These are phyloP conservation scores for Stomatorhinus ivindoensis DNA, from an alignment of 2,113 vertebrate species.

Conservation along the genomic window DNA sequence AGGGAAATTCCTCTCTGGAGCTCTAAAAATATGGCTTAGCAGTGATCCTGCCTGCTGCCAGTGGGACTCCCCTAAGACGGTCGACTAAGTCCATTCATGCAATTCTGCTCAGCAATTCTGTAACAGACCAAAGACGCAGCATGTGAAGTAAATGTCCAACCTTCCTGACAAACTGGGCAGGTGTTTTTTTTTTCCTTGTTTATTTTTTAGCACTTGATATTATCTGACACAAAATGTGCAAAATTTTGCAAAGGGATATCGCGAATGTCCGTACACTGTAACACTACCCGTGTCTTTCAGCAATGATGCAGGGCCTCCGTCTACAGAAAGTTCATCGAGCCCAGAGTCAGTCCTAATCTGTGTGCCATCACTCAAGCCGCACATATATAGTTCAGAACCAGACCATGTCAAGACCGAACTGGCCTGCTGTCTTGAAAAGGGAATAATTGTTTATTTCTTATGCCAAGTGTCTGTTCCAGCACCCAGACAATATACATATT, in stretches of 20 bases:
- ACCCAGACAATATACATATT: background rate
- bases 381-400: background rate
- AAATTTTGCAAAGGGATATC: background rate
- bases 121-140: background rate
- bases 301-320: background rate
- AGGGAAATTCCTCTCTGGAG: background rate
- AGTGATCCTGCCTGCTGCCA: background rate
- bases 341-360: background rate
- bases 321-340: background rate
- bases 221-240: background rate
- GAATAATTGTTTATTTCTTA: background rate
- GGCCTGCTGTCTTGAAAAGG: background rate
- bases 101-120: background rate
- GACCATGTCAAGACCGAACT: background rate
- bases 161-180: background rate
- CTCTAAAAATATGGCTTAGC: background rate
- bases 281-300: background rate
- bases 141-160: background rate
- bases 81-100: background rate
- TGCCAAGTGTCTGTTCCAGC: background rate
- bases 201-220: background rate
- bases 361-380: background rate
- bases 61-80: background rate
- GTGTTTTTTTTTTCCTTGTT: background rate
- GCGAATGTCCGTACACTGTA: background rate